Base-by-base conservation (phyloP, 2,797 vertebrate species). In the Sebastes nivosus region DNA sequence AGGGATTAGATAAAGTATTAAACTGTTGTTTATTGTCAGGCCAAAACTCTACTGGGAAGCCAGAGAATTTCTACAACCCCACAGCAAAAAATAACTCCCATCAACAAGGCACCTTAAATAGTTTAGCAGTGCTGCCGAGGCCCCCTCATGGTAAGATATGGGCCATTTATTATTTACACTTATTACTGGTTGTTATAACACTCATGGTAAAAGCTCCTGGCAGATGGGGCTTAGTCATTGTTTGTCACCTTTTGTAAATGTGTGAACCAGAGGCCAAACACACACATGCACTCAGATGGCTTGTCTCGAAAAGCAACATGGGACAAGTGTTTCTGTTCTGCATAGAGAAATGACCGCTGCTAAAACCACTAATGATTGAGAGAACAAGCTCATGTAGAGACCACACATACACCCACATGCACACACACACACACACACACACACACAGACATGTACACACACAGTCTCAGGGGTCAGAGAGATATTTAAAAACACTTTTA, bases 1-100 rank as follows among this genome's bases (percentile, higher is more conserved):
- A 97, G 95, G 96, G 96, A 98, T 99, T 97, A 98, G 97, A 98
- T 98, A 97, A 98, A 97, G 97, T 97, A 97, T 97, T 98, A 98
- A 98, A 99, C 97, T 97, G 96, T 97, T 98, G 97, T 98, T 98
- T 99, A 97, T 97, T 97, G 97, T 98, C 97, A 97, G 95, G 96
- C 97, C 97, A 98, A 97, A 97, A 97, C 95, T 97, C 96, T 95
- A 95, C 95, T 96, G 97, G 96, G 97, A 97, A 97, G 96, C 92
- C 93, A 91, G 96, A 96, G 96, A 95, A 95, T 97, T 97, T 95
- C 93, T 91, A 95, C 95, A 94, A 93, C 90, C 90, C 95, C 95
- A 95, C 94, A 96, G 94, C 94, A 94, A 95, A 93, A 91, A 94
- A 93, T 83, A 92, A 93, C 92, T 95, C 95, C 96, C 94, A 95